phyloP scores from a whole-genome alignment of 2,113 vertebrate species.

The Cryptotis parvus region DNA sequence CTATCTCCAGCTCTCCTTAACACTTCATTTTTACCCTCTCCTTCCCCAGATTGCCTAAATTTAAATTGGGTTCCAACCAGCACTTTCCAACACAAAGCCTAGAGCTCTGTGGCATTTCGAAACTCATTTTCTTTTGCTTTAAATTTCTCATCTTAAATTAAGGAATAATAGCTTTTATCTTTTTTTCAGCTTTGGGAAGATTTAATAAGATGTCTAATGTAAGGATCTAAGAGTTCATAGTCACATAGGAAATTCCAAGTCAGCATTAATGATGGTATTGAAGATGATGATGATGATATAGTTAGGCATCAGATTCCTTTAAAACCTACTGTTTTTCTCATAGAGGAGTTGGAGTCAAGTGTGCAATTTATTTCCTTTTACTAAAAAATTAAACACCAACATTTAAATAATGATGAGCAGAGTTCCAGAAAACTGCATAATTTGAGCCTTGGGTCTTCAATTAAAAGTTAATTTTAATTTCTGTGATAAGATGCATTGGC shows the following conservation, averaged over 20 bases:
- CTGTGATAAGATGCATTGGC: conserved; percentile 52
- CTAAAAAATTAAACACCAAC: conserved; percentile 53
- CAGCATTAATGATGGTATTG: not conserved
- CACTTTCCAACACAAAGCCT: not conserved
- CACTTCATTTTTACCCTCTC: not conserved
- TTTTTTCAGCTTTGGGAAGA: not conserved
- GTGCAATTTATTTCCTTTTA: conserved; percentile 60
- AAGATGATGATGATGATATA: conserved; percentile 25
- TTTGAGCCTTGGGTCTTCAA: conserved; percentile 51
- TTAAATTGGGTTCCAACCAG: not conserved
- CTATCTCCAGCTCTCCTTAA: not conserved
- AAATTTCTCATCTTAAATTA: not conserved
- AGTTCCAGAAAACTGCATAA: conserved; percentile 57
- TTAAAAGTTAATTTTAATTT: conserved; percentile 68
- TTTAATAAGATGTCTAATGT: not conserved
- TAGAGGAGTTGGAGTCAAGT: not conserved
- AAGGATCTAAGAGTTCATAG: not conserved
- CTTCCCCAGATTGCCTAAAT: not conserved
- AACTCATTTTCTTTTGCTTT: not conserved
- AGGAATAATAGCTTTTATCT: not conserved
- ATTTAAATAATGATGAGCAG: conserved; percentile 64
- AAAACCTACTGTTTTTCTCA: not conserved
- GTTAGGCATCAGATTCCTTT: not conserved
- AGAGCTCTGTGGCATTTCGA: not conserved
- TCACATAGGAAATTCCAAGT: not conserved